A percentile compares a stretch with the other conserved stretches of the same genome.
Conservation (phyloP, 2,888 invertebrate genomes). For the Amphimallon solstitiale region DNA sequence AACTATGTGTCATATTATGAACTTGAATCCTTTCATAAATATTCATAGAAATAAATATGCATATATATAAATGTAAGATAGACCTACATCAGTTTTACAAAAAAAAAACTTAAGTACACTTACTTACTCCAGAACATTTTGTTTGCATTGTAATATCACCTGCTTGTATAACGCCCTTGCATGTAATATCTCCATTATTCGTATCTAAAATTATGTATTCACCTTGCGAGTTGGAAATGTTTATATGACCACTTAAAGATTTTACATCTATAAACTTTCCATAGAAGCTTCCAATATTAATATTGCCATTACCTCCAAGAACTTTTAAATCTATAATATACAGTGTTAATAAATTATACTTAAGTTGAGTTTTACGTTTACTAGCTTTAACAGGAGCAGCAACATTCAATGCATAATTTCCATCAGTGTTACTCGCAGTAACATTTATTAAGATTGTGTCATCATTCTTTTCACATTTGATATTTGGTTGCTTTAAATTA, state of each 20-base stretch:
- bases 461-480: conserved; percentile 43
- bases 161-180: conserved; percentile 54
- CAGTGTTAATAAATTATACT: not conserved
- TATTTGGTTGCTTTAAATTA: not conserved
- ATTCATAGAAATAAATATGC: no score
- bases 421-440: conserved; percentile 34
- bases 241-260: conserved; percentile 48
- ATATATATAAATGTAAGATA: no score
- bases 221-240: conserved; percentile 42
- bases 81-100: no score
- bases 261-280: conserved; percentile 51
- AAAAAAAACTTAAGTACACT: not conserved
- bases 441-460: conserved; percentile 47
- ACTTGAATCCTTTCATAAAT: no score
- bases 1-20: no score
- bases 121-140: conserved; percentile 50
- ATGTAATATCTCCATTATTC: conserved; percentile 50
- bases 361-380: conserved; percentile 48
- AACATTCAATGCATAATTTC: conserved; percentile 49
- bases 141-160: conserved; percentile 48
- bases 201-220: conserved; percentile 41
- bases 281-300: conserved; percentile 54
- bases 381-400: conserved; percentile 59
- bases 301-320: conserved; percentile 49
- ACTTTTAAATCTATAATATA: conserved; percentile 52